Evolutionary conservation across 2,113 vertebrate genomes (phyloP).

Genomic region (Holacanthus passer): DNA sequence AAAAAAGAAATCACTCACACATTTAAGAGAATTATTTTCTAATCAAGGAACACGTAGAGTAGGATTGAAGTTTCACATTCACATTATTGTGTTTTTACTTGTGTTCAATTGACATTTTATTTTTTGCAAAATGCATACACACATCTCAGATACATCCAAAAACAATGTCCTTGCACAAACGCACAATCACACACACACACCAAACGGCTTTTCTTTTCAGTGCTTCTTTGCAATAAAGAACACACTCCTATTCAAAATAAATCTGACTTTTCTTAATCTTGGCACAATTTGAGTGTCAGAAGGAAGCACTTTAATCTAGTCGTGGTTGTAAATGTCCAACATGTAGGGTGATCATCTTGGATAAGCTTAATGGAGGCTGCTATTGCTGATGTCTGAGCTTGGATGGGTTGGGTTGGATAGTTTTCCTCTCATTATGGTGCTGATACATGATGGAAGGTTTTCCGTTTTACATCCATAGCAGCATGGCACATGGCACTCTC

Average conservation of each 20-base stretch:
- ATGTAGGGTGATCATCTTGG: conserved; percentile 56
- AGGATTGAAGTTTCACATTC: conserved; percentile 5
- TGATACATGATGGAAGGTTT: conserved; percentile 51
- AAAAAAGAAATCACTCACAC: conserved; percentile 9
- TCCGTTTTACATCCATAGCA: conserved; percentile 44
- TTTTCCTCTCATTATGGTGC: conserved; percentile 58
- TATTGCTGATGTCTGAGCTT: conserved; percentile 78
- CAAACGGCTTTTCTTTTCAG: conserved; percentile 37
- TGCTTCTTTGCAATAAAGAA: conserved; percentile 29
- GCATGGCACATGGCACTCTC: conserved; percentile 53
- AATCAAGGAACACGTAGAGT: conserved; percentile 33
- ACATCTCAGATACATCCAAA: conserved; percentile 60
- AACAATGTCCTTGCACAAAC: conserved; percentile 35
- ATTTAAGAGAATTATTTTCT: conserved; percentile 15
- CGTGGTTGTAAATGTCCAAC: conserved; percentile 52
- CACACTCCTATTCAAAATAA: conserved; percentile 38
- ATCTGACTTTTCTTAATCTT: conserved; percentile 68
- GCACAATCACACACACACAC: conserved; percentile 41
- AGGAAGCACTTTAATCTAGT: conserved; percentile 82
- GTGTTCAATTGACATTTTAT: neutral
- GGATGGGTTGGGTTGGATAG: conserved; percentile 46
- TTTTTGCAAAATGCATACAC: conserved; percentile 28
- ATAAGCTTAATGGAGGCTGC: conserved; percentile 69
- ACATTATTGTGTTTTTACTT: conserved; percentile 8
- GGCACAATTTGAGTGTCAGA: conserved; percentile 72